Conservation (phyloP, 2,797 vertebrate genomes). For the Acomys russatus region DNA sequence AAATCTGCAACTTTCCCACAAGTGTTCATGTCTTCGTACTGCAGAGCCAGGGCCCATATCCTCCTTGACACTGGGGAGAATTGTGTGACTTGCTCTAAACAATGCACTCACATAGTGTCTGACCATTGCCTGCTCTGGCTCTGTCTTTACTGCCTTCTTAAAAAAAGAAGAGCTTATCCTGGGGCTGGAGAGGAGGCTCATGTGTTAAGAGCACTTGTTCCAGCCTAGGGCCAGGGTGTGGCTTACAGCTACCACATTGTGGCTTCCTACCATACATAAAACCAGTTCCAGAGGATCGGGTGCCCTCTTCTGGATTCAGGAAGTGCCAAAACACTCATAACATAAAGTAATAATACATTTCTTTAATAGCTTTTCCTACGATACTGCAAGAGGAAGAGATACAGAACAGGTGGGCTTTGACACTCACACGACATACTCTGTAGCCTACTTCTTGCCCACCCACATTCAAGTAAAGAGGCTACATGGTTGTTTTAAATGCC, state of each 20-base stretch:
- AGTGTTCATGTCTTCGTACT: background rate
- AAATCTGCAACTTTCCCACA: background rate
- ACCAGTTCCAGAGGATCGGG: background rate
- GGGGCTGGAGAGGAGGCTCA: background rate
- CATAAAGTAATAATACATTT: background rate
- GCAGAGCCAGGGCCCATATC: rapidly evolving
- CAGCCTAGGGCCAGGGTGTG: background rate
- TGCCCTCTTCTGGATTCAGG: background rate
- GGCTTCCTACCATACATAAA: background rate
- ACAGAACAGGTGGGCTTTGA: background rate
- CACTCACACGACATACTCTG: rapidly evolving
- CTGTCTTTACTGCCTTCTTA: background rate
- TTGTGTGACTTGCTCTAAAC: background rate
- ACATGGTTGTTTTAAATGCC: background rate
- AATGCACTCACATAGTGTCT: rapidly evolving
- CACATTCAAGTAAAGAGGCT: background rate
- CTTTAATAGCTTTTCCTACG: background rate
- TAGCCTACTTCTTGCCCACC: background rate
- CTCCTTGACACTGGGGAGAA: background rate
- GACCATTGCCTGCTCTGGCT: background rate
- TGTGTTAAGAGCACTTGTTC: background rate
- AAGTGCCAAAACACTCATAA: background rate
- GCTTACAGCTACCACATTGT: background rate
- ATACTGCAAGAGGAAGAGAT: background rate
- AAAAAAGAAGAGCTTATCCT: background rate